Evolutionary conservation across 2,113 vertebrate species (phyloP).

Genomic region (Pteruthius melanotis): DNA sequence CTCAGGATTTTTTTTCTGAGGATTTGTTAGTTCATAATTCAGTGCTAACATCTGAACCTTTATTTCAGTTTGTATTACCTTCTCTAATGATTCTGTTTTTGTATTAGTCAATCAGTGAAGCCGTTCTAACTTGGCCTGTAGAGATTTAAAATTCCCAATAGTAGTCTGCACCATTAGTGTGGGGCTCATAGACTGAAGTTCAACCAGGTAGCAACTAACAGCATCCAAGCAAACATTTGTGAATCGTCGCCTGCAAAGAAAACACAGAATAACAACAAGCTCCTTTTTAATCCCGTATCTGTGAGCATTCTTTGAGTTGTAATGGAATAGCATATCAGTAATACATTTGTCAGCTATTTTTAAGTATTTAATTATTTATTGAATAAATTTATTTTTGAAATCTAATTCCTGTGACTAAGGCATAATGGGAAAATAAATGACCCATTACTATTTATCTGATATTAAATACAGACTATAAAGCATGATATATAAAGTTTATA

Average conservation of each 20-base stretch:
- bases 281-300: neutral
- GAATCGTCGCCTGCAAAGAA: constrained; percentile 82
- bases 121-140: constrained; percentile 93
- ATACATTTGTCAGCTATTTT: neutral
- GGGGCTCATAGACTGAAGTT: constrained; percentile 91
- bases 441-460: neutral
- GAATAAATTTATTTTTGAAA: neutral
- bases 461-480: neutral
- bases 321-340: neutral
- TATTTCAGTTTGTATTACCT: constrained; percentile 27
- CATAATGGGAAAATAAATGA: neutral
- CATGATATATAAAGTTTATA: neutral
- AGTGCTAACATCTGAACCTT: neutral
- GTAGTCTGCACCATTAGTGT: constrained; percentile 82
- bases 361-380: neutral
- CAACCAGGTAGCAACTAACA: constrained; percentile 92
- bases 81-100: neutral
- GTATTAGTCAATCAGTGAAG: constrained; percentile 77
- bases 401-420: neutral
- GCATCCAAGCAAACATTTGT: constrained; percentile 93
- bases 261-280: neutral
- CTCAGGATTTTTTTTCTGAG: neutral
- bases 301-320: neutral
- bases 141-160: constrained; percentile 90
- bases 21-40: constrained; percentile 5